These are phyloP conservation scores for Sarcoramphus papa DNA, from an alignment of 2,797 vertebrate species.

Conservation along the genomic window DNA sequence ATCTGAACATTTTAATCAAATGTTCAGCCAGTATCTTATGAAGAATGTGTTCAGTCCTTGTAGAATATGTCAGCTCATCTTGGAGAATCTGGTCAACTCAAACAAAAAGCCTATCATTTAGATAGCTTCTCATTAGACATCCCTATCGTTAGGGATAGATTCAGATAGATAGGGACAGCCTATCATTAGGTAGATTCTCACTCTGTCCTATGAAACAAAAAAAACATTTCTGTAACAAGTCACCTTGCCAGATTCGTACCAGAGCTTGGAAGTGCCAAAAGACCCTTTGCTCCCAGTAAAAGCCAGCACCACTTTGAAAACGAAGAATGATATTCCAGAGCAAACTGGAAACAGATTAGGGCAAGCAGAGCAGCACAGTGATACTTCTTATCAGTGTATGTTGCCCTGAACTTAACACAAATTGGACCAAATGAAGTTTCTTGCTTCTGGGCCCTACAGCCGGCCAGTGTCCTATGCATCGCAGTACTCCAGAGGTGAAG, in stretches of 20 bases:
- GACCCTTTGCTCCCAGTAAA: background rate
- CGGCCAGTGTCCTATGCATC: fast-evolving
- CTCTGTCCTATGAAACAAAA: background rate
- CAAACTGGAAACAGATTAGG: background rate
- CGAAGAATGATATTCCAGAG: background rate
- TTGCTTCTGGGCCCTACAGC: background rate
- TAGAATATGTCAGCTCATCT: background rate
- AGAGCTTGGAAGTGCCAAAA: background rate
- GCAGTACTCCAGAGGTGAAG: background rate
- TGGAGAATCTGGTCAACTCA: background rate
- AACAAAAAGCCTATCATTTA: background rate
- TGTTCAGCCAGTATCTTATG: background rate
- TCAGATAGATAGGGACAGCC: background rate
- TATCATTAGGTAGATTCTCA: background rate
- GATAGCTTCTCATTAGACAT: background rate
- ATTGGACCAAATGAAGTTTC: background rate
- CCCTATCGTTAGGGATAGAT: background rate
- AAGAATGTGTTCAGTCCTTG: background rate
- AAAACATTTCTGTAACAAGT: background rate
- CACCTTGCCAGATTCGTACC: background rate
- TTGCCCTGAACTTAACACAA: background rate
- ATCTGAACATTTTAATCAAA: background rate
- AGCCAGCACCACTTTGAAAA: background rate
- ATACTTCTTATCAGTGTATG: background rate
- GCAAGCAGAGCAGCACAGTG: background rate